Evolutionary conservation across 2,113 vertebrate genomes (phyloP).

Genomic region (Stomatorhinus ivindoensis): DNA sequence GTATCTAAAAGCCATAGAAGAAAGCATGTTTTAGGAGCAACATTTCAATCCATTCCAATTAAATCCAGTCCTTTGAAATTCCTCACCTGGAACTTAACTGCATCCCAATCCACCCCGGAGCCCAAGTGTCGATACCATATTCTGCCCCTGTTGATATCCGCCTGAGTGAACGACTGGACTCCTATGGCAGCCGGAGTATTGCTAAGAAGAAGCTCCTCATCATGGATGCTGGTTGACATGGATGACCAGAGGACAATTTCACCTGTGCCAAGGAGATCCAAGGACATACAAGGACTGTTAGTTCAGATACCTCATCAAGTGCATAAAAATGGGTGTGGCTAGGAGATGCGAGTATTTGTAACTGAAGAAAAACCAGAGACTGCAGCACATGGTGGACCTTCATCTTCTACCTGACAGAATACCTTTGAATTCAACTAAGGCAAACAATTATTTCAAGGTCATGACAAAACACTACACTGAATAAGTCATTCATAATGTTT

Average conservation of each 20-base stretch:
- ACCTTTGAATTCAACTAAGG: neutral
- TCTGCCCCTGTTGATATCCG: slow-evolving; percentile 76
- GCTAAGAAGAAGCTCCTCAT: slow-evolving; percentile 58
- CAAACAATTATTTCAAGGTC: neutral
- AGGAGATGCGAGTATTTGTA: neutral
- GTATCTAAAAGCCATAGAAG: neutral
- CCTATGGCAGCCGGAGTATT: slow-evolving; percentile 61
- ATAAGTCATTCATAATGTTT: neutral
- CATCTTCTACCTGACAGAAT: neutral
- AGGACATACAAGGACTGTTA: neutral
- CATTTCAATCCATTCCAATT: neutral
- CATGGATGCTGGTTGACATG: slow-evolving; percentile 62
- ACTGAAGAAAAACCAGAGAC: neutral
- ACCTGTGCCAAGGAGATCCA: slow-evolving; percentile 54
- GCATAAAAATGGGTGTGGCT: neutral
- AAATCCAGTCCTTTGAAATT: neutral
- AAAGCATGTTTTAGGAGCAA: neutral
- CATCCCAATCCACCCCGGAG: slow-evolving; percentile 57
- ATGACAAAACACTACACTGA: too few species aligned
- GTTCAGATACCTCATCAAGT: neutral
- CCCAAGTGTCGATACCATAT: slow-evolving; percentile 91
- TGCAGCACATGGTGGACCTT: neutral
- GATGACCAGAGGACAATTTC: slow-evolving; percentile 81
- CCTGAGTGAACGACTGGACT: slow-evolving; percentile 80
- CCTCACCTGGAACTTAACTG: slow-evolving; percentile 82